phyloP scores from a whole-genome alignment of 2,797 vertebrate genomes.

The Varecia variegata region DNA sequence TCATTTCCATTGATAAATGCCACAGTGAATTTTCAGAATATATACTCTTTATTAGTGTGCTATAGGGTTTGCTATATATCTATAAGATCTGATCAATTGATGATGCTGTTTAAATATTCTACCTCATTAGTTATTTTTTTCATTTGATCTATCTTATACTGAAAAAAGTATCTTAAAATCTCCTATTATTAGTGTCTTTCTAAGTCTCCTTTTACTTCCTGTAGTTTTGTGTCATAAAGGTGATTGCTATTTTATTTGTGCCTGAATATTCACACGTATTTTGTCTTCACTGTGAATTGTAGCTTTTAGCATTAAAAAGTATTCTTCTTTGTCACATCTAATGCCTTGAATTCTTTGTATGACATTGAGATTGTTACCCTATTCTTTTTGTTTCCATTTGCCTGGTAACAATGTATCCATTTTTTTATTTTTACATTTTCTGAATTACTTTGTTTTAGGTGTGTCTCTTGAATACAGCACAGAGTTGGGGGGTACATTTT shows the following conservation, averaged over 20 bases:
- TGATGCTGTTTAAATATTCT: not conserved
- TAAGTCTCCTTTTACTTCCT: not conserved
- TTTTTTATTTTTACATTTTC: not conserved
- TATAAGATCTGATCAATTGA: not conserved
- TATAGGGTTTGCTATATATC: not conserved
- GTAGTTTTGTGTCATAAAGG: not conserved
- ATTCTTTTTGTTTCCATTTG: not conserved
- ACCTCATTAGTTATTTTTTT: not conserved
- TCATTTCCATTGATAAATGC: not conserved
- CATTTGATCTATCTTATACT: not conserved
- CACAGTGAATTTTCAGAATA: not conserved
- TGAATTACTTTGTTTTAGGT: not conserved
- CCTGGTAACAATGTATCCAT: not conserved
- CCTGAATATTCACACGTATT: not conserved
- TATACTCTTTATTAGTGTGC: not conserved
- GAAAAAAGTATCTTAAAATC: not conserved
- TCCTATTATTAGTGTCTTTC: not conserved
- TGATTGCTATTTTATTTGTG: not conserved
- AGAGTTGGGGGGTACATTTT: not conserved
- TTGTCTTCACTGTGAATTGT: not conserved
- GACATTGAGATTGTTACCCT: not conserved
- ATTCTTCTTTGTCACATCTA: not conserved
- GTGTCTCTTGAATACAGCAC: not conserved
- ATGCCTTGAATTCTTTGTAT: not conserved
- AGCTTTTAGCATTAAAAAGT: not conserved